A percentile compares a stretch with the other conserved stretches of the same genome.
phyloP scores from a whole-genome alignment of 2,797 vertebrate species.

The Catamblyrhynchus diadema region DNA sequence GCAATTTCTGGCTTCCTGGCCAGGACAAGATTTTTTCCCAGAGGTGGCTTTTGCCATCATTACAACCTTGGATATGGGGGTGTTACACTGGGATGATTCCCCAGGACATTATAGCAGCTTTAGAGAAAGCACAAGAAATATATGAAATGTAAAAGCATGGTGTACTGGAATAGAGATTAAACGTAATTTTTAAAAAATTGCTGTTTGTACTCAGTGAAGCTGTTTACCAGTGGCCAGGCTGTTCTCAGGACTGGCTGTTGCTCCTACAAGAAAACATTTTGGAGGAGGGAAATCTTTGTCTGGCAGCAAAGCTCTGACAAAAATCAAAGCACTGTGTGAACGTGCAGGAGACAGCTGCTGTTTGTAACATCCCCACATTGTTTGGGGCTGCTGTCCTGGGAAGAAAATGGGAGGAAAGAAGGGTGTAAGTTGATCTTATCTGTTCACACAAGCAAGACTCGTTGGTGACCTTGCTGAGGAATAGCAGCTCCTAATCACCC shows the following conservation, averaged over 20 bases:
- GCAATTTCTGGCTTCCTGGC: background rate
- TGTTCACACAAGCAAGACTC: background rate
- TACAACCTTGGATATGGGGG: background rate
- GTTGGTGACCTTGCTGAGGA: slow-evolving; percentile 20
- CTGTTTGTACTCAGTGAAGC: background rate
- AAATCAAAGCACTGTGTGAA: background rate
- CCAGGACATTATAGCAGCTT: background rate
- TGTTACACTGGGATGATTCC: background rate
- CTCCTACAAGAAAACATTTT: background rate
- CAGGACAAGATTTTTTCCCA: background rate
- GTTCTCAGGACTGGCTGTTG: background rate
- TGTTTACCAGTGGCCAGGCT: background rate
- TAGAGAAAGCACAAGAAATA: background rate
- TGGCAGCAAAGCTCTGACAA: background rate
- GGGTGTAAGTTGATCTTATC: background rate
- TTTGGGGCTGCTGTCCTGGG: slow-evolving; percentile 31
- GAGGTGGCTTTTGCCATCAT: background rate
- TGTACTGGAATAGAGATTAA: background rate
- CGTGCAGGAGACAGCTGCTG: background rate
- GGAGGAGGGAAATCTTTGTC: background rate
- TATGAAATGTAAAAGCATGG: background rate
- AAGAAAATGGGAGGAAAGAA: background rate
- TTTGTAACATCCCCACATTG: background rate
- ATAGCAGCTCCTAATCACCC: background rate
- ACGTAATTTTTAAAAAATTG: background rate